phyloP scores from a whole-genome alignment of 2,888 invertebrate species.

The Pogonocherus hispidulus region DNA sequence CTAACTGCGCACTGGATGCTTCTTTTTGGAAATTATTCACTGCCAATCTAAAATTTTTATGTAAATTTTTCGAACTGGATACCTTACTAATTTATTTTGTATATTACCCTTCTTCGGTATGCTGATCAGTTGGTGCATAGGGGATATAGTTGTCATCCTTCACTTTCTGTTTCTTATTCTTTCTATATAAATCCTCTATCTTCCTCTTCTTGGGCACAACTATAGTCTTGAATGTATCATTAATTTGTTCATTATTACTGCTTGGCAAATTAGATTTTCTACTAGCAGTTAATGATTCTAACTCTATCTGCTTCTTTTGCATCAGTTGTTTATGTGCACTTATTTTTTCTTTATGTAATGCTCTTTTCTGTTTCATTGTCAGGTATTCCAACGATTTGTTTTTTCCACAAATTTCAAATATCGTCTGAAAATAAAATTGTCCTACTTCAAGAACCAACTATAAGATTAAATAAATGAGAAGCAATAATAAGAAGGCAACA shows the following conservation, averaged over 20 bases:
- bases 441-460: no score
- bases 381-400: constrained; percentile 82
- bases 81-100: not conserved
- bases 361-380: constrained; percentile 91
- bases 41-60: constrained; percentile 72
- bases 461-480: not conserved
- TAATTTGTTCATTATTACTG: constrained; percentile 72
- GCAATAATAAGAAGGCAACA: no score
- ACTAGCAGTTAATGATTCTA: constrained; percentile 61
- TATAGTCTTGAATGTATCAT: constrained; percentile 73
- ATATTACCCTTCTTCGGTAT: constrained; percentile 85
- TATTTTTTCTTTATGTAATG: constrained; percentile 77
- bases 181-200: constrained; percentile 73
- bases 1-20: constrained; percentile 84
- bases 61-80: not conserved
- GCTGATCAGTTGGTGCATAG: constrained; percentile 86
- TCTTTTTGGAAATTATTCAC: constrained; percentile 85
- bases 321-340: constrained; percentile 66
- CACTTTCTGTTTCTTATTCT: constrained; percentile 71
- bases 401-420: constrained; percentile 91
- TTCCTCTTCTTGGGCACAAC: constrained; percentile 72
- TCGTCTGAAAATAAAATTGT: constrained; percentile 82
- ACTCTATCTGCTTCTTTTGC: constrained; percentile 62
- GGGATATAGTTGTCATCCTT: constrained; percentile 91
- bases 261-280: constrained; percentile 56